Conservation (phyloP, 2,113 vertebrate species). For the Gymnocephalus cernua region DNA sequence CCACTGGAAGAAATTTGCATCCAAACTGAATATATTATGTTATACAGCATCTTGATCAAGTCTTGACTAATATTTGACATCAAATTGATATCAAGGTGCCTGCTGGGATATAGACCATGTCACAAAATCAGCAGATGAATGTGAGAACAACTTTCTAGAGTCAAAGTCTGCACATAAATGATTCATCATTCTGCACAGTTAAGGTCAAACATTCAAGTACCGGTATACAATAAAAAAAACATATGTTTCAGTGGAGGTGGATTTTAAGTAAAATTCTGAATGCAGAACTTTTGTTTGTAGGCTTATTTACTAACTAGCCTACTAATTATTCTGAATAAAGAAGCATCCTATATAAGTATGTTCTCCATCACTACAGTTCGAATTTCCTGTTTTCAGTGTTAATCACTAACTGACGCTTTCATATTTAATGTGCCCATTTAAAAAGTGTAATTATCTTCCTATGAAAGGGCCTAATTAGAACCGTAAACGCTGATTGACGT, state of each 20-base stretch:
- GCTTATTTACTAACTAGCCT: too few species aligned
- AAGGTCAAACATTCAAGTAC: neutral
- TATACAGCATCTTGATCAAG: too few species aligned
- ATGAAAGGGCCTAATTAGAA: conserved; percentile 62
- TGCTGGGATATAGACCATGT: too few species aligned
- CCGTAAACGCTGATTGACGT: conserved; percentile 73
- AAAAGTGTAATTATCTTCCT: conserved; percentile 58
- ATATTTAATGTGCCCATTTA: conserved; percentile 35
- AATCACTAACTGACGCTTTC: conserved; percentile 53
- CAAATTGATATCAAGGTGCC: too few species aligned
- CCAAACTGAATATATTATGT: too few species aligned
- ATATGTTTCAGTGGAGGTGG: neutral
- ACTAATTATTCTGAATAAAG: neutral
- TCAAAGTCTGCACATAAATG: neutral
- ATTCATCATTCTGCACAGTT: neutral
- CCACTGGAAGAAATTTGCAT: too few species aligned
- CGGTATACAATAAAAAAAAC: too few species aligned
- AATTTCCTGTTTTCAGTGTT: conserved; percentile 49
- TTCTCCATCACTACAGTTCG: neutral
- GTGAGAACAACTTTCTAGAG: neutral
- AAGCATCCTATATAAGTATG: neutral
- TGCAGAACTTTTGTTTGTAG: neutral
- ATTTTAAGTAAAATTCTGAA: too few species aligned
- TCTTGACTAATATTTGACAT: too few species aligned
- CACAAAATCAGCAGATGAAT: too few species aligned